Base-by-base conservation (phyloP, 2,888 invertebrate genomes). In the Dilophus febrilis region DNA sequence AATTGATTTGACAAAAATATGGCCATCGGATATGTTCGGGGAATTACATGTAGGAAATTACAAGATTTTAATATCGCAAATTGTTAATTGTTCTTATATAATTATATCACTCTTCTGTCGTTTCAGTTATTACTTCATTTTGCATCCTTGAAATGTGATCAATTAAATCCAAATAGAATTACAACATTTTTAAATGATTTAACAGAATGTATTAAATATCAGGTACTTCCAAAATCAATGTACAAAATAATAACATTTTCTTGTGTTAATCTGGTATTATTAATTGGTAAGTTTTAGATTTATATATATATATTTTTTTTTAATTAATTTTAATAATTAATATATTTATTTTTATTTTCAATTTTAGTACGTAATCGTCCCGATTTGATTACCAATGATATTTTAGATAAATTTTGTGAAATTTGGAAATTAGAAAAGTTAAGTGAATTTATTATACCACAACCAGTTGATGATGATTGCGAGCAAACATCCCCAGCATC, bases 261-360 rank as follows among this genome's bases (percentile, higher is more conserved):
- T 4, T 37, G 53, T 11, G 46, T 62, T 2, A 53, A 55, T 27
- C 42, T 62, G n/a, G 22, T 55, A 6, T 56, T 60, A 39, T 48
- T 60, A 33, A 42, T 62, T 5, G 56, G 61, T 40, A 47, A 47
- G 16, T 42, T n/a, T n/a, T n/a, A n/a, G n/a, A 28, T 10, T 12
- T 11, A 29, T 36, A 36, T 13, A n/a, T n/a, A 26, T 29, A n/a
- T 14, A 28, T n/a, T 28, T 17, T 18, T 30, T n/a, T 13, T 16
- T 13, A 10, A 30, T 11, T 16, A 14, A 37, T 26, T 37, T 37
- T 17, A 17, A 29, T 29, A 37, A 16, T 2, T 17, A 3, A 13
- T 38, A 28, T 17, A 13, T 17, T 22, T 6, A 22, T 22, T 22
- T 22, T 22, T 22, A 22, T 22, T 22, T 8, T 29, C 4, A 4